Conservation (phyloP, 2,888 invertebrate genomes). For the Pachycephus smyrnensis region DNA sequence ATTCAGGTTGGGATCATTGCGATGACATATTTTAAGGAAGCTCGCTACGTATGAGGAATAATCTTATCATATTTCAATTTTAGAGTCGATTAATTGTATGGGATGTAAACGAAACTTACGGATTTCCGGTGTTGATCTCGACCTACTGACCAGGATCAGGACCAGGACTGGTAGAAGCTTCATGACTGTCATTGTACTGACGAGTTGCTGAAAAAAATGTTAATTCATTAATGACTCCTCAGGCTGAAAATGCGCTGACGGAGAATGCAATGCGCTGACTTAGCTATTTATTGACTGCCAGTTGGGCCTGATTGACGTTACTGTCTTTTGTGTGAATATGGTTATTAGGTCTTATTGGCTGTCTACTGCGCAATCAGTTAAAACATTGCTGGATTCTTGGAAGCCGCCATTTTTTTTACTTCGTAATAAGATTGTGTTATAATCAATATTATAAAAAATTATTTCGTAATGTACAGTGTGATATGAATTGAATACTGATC, state of each 20-base stretch:
- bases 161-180: not conserved
- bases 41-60: constrained; percentile 70
- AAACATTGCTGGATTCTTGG: not conserved
- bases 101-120: constrained; percentile 20
- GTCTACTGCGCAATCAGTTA: not conserved
- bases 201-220: not conserved
- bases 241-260: not conserved
- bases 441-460: not conserved
- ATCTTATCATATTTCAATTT: not conserved
- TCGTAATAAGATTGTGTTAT: not conserved
- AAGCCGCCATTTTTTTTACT: not conserved
- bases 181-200: not conserved
- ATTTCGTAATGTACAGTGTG: not conserved
- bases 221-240: not conserved
- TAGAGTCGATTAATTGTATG: not conserved
- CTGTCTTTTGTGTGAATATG: not conserved
- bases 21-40: constrained; percentile 76
- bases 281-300: not conserved
- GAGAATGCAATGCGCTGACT: not conserved
- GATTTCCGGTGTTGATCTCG: constrained; percentile 16
- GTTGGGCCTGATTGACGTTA: not conserved
- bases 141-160: not conserved
- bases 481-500: not conserved
- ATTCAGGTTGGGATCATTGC: constrained; percentile 74
- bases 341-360: not conserved